phyloP scores from a whole-genome alignment of 2,113 vertebrate species.

The Abramis brama region DNA sequence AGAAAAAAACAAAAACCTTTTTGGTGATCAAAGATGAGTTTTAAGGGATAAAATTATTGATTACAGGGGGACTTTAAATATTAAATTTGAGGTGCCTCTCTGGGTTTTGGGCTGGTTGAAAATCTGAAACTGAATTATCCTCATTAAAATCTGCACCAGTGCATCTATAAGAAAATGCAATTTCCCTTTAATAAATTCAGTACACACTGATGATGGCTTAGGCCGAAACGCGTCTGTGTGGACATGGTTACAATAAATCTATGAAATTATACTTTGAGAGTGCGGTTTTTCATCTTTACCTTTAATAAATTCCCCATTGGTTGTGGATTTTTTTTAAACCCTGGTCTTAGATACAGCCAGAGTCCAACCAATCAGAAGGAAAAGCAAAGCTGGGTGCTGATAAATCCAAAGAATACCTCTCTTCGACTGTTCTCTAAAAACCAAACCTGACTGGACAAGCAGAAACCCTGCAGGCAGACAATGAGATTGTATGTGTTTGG shows the following conservation, averaged over 20 bases:
- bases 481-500: conserved; percentile 65
- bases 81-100: neutral
- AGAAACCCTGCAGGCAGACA: conserved; percentile 62
- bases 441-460: conserved; percentile 64
- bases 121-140: neutral
- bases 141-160: neutral
- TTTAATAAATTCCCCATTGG: conserved; percentile 25
- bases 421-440: conserved; percentile 52
- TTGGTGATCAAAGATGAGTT: no score
- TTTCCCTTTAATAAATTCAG: conserved; percentile 25
- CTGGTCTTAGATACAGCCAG: conserved; percentile 24
- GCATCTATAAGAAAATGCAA: conserved; percentile 21
- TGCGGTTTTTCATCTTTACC: no score
- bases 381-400: conserved; percentile 8
- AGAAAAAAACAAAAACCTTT: no score
- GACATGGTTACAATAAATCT: no score
- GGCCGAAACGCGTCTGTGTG: no score
- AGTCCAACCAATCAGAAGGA: conserved; percentile 15
- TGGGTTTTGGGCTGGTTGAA: neutral
- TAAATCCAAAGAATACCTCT: conserved; percentile 20
- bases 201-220: no score
- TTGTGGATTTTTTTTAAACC: conserved; percentile 5
- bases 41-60: no score
- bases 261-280: no score
- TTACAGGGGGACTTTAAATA: no score